Conservation (phyloP, 37 sponge, comb jelly and placozoan species). For the Aplysina aerophoba region DNA sequence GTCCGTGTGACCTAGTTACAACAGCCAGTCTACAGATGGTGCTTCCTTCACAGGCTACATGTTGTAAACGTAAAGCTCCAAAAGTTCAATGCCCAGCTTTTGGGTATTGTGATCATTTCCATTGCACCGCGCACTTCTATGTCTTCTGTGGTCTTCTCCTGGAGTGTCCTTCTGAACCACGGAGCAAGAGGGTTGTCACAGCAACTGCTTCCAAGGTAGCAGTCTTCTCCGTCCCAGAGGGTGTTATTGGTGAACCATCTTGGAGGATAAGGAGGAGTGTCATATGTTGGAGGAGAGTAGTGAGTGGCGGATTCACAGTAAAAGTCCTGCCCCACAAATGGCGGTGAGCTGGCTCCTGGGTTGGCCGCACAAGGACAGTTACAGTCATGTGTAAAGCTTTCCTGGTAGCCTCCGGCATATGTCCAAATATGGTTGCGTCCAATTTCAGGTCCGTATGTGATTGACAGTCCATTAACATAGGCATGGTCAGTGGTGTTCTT, state of each 20-base stretch:
- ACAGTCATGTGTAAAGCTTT: neutral
- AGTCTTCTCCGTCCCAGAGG: conserved; percentile 7
- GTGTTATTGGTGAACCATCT: conserved; percentile 1
- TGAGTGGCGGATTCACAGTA: neutral
- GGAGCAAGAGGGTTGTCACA: neutral
- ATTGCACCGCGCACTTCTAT: neutral
- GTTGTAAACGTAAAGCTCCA: neutral
- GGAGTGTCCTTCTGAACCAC: conserved; percentile 5
- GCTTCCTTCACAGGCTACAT: neutral
- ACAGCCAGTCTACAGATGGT: too few species aligned
- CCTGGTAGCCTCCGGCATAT: conserved; percentile 13
- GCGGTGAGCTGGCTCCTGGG: neutral
- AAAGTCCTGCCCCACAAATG: neutral
- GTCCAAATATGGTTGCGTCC: conserved; percentile 13
- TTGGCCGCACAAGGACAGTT: conserved; percentile 13
- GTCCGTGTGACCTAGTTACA: too few species aligned
- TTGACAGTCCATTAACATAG: neutral
- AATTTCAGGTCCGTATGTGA: neutral
- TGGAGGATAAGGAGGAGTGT: neutral
- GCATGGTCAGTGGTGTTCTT: neutral
- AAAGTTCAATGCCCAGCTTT: neutral
- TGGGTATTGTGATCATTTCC: neutral
- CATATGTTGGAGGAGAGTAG: neutral
- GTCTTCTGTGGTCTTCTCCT: neutral
- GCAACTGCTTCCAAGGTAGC: neutral